Evolutionary conservation across 53 echinoderm and acorn worm species (phyloP).

Genomic region (Luidia sarsii): DNA sequence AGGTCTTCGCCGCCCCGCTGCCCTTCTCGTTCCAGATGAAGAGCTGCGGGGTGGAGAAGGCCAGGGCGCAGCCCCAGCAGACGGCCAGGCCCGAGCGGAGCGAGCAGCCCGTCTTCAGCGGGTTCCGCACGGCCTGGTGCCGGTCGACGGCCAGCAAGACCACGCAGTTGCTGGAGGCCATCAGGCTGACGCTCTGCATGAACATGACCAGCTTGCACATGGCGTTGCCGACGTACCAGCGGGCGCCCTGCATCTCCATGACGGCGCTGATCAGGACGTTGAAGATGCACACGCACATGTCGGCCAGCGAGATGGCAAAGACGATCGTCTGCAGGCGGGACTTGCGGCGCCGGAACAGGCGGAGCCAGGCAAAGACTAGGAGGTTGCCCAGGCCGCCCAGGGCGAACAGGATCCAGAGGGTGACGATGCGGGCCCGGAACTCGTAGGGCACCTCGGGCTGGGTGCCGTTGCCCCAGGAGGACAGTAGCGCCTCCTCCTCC

Average conservation of each 20-base stretch:
- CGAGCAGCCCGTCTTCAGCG: slow-evolving; percentile 77
- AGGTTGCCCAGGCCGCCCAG: slow-evolving; percentile 86
- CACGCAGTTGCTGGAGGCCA: slow-evolving; percentile 85
- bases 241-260: slow-evolving; percentile 52
- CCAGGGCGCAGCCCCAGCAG: slow-evolving; percentile 68
- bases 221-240: slow-evolving; percentile 74
- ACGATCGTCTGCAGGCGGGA: slow-evolving; percentile 90
- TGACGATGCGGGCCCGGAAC: slow-evolving; percentile 16
- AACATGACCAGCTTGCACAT: slow-evolving; percentile 84
- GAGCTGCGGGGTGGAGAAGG: slow-evolving; percentile 72
- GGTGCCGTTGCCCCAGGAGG: background rate
- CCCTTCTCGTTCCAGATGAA: slow-evolving; percentile 64
- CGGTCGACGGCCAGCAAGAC: slow-evolving; percentile 87
- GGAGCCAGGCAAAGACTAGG: slow-evolving; percentile 79
- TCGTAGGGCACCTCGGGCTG: slow-evolving; percentile 14
- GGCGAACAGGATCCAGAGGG: slow-evolving; percentile 83
- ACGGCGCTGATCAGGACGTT: slow-evolving; percentile 73
- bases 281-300: slow-evolving; percentile 92
- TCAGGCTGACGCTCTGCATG: slow-evolving; percentile 81
- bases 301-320: slow-evolving; percentile 87
- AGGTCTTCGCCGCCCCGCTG: slow-evolving; percentile 11
- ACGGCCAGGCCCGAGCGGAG: slow-evolving; percentile 61
- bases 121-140: slow-evolving; percentile 89
- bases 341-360: slow-evolving; percentile 70
- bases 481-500: too few relatives aligned